Evolutionary conservation across 2,888 invertebrate genomes (phyloP), one percentile per base, ranked within the genome.

Genomic region (Anoncus sp.): DNA sequence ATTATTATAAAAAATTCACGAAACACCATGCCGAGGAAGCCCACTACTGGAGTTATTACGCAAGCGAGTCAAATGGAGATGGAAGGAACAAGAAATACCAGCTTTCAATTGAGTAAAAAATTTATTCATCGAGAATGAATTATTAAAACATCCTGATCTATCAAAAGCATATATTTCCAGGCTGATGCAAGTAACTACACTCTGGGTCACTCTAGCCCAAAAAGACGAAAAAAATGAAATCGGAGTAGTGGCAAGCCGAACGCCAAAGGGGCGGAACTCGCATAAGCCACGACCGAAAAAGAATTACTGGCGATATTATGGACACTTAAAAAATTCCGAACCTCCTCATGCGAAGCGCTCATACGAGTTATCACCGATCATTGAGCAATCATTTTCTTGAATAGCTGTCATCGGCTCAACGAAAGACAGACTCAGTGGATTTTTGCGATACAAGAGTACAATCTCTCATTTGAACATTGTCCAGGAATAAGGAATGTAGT

Each of bases 51-150:
- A 35, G 16, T 40, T 72, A 18, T 31, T 78, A 12, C 63, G 57
- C 18, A 69, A 59, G 5, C 27, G 40, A 1, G 9, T 14, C n/a
- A 53, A n/a, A 1, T 78, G 75, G 55, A 5, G 24, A 7, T 65
- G 76, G 66, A 78, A 79, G 9, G 83, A 82, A 62, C 66, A 66
- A 7, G 71, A 75, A 1, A 81, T 85, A 62, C 70, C 82, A 18
- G 74, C 62, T 16, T 83, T 86, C 51, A 72, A 67, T 10, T 40
- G 22, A 9, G 65, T 65, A 55, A 73, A 84, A 66, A 27, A 74
- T 62, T 60, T 74, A 70, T 49, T 82, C 10, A n/a, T 12, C 7
- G n/a, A 60, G 3, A 9, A 7, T 0, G 60, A 16, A 4, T n/a
- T 60, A 2, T 16, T 60, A 5, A 22, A 45, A 16, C n/a, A 60